Percentiles rank a stretch among this genome's conserved stretches.
Conservation (phyloP, 92 coral and sea anemone species). For the Zoanthus sociatus region DNA sequence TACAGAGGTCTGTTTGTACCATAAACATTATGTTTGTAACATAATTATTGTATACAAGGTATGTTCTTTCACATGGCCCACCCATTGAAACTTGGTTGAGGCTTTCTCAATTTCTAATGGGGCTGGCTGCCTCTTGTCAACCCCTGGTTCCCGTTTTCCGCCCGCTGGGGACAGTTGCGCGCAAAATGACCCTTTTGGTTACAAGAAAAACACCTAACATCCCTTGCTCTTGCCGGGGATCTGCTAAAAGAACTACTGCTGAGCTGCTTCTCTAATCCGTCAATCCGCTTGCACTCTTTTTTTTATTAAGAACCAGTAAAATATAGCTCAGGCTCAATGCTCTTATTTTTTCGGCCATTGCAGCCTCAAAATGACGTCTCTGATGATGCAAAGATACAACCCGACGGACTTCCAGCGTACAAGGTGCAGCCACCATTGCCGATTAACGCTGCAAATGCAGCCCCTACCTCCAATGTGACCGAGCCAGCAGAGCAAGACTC, state of each 20-base stretch:
- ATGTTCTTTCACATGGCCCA: slow-evolving; percentile 12
- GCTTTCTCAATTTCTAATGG: slow-evolving; percentile 33
- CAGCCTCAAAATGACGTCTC: no score
- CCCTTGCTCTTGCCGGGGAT: background rate
- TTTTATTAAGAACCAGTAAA: no score
- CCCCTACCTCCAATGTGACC: background rate
- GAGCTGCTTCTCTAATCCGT: background rate
- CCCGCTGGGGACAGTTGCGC: slow-evolving; percentile 4
- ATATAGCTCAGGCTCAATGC: no score
- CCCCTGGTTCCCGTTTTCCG: slow-evolving; percentile 23
- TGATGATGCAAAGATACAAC: no score
- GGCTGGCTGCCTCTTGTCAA: slow-evolving; percentile 59
- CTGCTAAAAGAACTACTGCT: background rate
- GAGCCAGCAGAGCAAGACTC: no score
- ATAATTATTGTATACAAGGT: slow-evolving; percentile 32
- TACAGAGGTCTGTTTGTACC: slow-evolving; percentile 46
- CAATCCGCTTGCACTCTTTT: background rate
- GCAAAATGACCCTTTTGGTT: slow-evolving; percentile 13
- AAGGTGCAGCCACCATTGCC: no score
- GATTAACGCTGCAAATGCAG: background rate
- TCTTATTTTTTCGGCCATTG: no score
- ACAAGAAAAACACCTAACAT: slow-evolving; percentile 3
- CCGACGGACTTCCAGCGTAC: no score
- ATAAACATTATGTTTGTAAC: slow-evolving; percentile 40
- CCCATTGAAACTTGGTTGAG: slow-evolving; percentile 43